Evolutionary conservation across 2,113 vertebrate genomes (phyloP), one percentile per base, ranked within the genome.

Genomic region (Pavo muticus): DNA sequence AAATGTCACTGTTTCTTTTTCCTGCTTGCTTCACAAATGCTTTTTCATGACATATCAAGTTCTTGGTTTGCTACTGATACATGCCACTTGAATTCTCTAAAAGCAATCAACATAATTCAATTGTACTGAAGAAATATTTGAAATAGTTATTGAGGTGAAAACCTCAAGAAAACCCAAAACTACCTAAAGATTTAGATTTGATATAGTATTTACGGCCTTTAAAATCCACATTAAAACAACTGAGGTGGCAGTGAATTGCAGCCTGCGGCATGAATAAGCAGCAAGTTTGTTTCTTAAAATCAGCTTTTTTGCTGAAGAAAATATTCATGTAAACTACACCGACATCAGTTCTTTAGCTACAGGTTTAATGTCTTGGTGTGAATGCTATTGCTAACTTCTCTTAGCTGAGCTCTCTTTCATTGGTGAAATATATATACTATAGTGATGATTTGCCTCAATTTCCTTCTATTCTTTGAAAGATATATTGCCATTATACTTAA

Each of bases 311-410:
- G 6, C 52, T 71, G 60, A n/a, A 94, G 40, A 79, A 92, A 67
- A 84, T 59, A 4, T 32, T 78, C 21, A 59, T 1, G 9, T 74
- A 54, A 90, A 77, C 37, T 23, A 40, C 29, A 54, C 20, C 81
- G 63, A 91, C 37, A 70, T 44, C 45, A 68, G 50, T 70, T 83
- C 59, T 78, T 90, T 75, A 56, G 45, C 84, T 83, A 61, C 32
- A 76, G 30, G 47, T 90, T 94, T 73, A 69, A 37, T 75, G 42
- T 80, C 32, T 79, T 93, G 37, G 23, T 61, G 57, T 65, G 71
- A 85, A 79, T 87, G 86, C 48, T 87, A 64, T 89, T 93, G 52
- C 52, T 73, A 71, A 64, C 30, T 95, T 90, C 56, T 86, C 83
- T 94, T 65, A 86, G 65, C 20, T 25, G 84, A 88, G 29, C 32